Base-by-base conservation (phyloP, 30 jellyfish, hydroid and myxozoan genomes). In the Euphysa ruthae region DNA sequence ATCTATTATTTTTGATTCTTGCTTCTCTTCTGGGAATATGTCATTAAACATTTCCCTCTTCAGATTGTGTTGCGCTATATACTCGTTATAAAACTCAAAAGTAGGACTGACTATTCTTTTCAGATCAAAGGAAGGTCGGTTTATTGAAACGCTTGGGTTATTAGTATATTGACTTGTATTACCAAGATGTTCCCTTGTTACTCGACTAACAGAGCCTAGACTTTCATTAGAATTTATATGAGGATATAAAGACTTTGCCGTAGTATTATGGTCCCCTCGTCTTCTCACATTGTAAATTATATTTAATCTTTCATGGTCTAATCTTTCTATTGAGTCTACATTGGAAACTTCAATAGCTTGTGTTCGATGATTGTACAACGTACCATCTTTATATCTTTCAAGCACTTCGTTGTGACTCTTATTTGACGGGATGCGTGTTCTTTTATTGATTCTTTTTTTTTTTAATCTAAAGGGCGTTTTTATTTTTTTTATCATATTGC, bases 21-120 rank as follows among this genome's bases (percentile, higher is more conserved):
- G 52, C 60, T 46, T 61, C 13, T 61, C 63, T 24, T 63, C 77
- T 0, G 77, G 77, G 0, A 63, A 63, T 19, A 63, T 63, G 12
- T 62, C 77, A 1, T 63, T 38, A 42, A 63, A 63, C 13, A 63
- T 16, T n/a, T 25, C 33, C 24, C 30, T 21, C 30, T 63, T 63
- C 30, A 63, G 30, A 35, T 58, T 51, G 4, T 32, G 42, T 31
- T 1, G 26, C 26, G 35, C 31, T 8, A 58, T 31, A 58, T 15
- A 24, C 12, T 20, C 2, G 7, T 20, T 58, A 51, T 13, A 24
- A n/a, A 24, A 3, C 26, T 19, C 43, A 46, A 46, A 46, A 46
- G 60, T 29, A 5, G 60, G 60, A 46, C 6, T 8, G 18, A 46
- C 60, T 2, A 46, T 46, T 2, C 8, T 46, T 46, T 46, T 46